Evolutionary conservation across 2,797 vertebrate genomes (phyloP), one percentile per base, ranked within the genome.

Genomic region (Chaunax sp.): DNA sequence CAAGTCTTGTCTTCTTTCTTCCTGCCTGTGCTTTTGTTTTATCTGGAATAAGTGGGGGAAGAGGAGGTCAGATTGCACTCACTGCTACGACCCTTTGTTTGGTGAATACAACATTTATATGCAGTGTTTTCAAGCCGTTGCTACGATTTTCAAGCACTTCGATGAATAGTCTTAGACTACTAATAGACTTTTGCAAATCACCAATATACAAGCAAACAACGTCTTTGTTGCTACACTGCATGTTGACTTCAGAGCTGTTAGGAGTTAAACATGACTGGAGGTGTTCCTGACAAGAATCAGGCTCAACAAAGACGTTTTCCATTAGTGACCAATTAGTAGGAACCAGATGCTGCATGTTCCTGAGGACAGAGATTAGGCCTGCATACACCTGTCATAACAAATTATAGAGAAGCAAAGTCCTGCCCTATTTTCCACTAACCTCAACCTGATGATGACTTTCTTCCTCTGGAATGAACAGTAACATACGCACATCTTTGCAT

Each of bases 381-480:
- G 74, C 73, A 80, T 78, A 85, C 87, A 92, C 82, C 89, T 91
- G 90, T 89, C 84, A 88, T 72, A 87, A 82, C 85, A 80, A 78
- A 82, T 92, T 84, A 89, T 4, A 75, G 62, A 60, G 26, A 63
- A 55, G 30, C 57, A 56, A 53, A 61, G 60, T 60, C 35, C 55
- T 33, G 61, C 43, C 35, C 41, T 46, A 18, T 49, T 71, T 74
- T 28, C 64, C 28, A 35, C 45, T 12, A 15, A n/a, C 28, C 40
- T 55, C 3, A 14, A 58, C 15, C 30, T 37, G n/a, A 25, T 18
- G 37, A 38, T 14, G n/a, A 55, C 16, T 22, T 40, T 57, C 2
- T 40, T 43, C 20, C 2, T 23, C 15, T 38, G 12, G 25, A 23
- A 68, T 18, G 23, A 9, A 20, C 45, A 57, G 1, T 12, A 35